Conservation (phyloP, 2,113 vertebrate species). For the Hystrix brachyura region DNA sequence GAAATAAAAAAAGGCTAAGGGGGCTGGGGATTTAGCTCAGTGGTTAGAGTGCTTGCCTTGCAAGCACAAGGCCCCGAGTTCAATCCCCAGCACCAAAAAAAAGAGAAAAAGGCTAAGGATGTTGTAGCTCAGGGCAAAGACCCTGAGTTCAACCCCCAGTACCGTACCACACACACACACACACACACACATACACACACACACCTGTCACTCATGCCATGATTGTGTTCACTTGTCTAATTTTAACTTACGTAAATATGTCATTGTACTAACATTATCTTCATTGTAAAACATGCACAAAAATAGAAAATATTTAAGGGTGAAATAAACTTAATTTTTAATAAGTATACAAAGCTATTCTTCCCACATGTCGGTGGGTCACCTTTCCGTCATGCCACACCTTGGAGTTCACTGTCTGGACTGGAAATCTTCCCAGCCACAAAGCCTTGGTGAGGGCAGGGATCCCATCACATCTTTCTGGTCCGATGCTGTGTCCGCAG, state of each 20-base stretch:
- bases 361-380: background rate
- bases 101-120: background rate
- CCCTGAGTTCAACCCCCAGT: background rate
- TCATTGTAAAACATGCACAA: constrained; percentile 27
- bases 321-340: background rate
- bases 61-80: too few relatives aligned
- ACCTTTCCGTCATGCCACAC: background rate
- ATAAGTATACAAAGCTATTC: background rate
- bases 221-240: background rate
- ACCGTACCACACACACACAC: background rate
- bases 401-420: background rate
- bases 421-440: background rate
- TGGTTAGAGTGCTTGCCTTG: too few relatives aligned
- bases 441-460: background rate
- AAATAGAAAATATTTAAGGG: constrained; percentile 45
- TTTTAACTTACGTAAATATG: constrained; percentile 27
- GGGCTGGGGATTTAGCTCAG: too few relatives aligned
- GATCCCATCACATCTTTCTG: background rate
- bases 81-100: too few relatives aligned
- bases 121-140: background rate
- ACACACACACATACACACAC: background rate
- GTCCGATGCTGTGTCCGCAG: background rate
- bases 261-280: background rate
- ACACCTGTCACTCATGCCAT: background rate
- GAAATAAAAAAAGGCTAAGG: background rate